phyloP scores from a whole-genome alignment of 2,888 invertebrate species.

The Campaea margaritaria region DNA sequence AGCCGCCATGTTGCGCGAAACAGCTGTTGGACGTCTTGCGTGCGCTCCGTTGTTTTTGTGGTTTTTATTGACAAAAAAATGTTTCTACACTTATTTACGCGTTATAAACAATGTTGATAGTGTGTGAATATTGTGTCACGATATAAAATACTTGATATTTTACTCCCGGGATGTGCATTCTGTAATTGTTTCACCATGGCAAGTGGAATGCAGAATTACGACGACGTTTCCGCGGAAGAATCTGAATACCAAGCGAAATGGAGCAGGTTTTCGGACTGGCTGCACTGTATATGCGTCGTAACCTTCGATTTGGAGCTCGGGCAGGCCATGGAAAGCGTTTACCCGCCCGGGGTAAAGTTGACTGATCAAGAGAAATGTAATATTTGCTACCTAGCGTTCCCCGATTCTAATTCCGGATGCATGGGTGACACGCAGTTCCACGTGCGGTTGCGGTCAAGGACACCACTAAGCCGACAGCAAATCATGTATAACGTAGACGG shows the following conservation, averaged over 20 bases:
- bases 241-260: constrained; percentile 82
- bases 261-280: constrained; percentile 95
- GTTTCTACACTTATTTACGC: constrained; percentile 44
- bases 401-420: constrained; percentile 99
- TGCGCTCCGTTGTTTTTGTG: constrained; percentile 67
- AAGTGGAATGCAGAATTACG: constrained; percentile 70
- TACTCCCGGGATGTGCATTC: constrained; percentile 53
- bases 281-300: constrained; percentile 98
- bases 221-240: constrained; percentile 69
- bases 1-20: constrained; percentile 80
- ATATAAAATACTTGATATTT: constrained; percentile 46
- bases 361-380: constrained; percentile 95
- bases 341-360: constrained; percentile 91
- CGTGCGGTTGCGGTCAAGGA: constrained; percentile 91
- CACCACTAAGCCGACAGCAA: constrained; percentile 83
- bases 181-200: constrained; percentile 66
- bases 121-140: constrained; percentile 46
- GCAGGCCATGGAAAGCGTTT: constrained; percentile 97
- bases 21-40: constrained; percentile 76
- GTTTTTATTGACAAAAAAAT: constrained; percentile 58
- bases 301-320: constrained; percentile 99
- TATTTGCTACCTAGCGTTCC: constrained; percentile 99
- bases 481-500: constrained; percentile 91
- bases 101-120: constrained; percentile 57
- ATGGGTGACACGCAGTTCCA: constrained; percentile 99